phyloP scores from a whole-genome alignment of 2,888 invertebrate species.

The Auanema freiburgensis region DNA sequence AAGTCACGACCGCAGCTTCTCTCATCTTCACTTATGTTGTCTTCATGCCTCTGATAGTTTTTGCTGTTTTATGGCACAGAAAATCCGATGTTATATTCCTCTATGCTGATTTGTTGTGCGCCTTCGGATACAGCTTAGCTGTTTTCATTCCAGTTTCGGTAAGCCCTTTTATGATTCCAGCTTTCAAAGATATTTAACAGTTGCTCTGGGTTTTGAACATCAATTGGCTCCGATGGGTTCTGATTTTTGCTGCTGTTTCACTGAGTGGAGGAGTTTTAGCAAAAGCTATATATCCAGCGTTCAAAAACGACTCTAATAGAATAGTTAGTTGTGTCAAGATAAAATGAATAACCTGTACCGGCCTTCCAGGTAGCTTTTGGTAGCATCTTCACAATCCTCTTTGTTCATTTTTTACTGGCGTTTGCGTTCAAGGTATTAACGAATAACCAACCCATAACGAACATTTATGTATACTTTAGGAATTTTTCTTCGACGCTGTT shows the following conservation, averaged over 20 bases:
- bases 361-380: conserved; percentile 71
- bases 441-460: no score
- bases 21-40: conserved; percentile 86
- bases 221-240: conserved; percentile 82
- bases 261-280: conserved; percentile 85
- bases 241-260: conserved; percentile 80
- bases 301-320: conserved; percentile 68
- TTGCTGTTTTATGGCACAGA: conserved; percentile 84
- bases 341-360: background rate
- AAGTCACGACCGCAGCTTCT: conserved; percentile 80
- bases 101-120: conserved; percentile 83
- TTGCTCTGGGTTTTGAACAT: conserved; percentile 82
- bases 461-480: conserved; percentile 35
- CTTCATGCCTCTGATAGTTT: conserved; percentile 80
- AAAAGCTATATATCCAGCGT: conserved; percentile 79
- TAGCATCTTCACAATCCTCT: conserved; percentile 74
- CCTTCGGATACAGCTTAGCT: conserved; percentile 91
- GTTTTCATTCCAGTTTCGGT: conserved; percentile 89
- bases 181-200: conserved; percentile 64
- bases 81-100: conserved; percentile 64
- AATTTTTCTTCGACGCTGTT: conserved; percentile 53
- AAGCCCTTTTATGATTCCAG: conserved; percentile 24
- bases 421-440: conserved; percentile 77
- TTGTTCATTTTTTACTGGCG: conserved; percentile 80
- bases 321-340: conserved; percentile 55